A percentile compares a stretch with the other conserved stretches of the same genome.
Evolutionary conservation across 2,888 invertebrate species (phyloP).

Genomic region (Ophion ellenae): DNA sequence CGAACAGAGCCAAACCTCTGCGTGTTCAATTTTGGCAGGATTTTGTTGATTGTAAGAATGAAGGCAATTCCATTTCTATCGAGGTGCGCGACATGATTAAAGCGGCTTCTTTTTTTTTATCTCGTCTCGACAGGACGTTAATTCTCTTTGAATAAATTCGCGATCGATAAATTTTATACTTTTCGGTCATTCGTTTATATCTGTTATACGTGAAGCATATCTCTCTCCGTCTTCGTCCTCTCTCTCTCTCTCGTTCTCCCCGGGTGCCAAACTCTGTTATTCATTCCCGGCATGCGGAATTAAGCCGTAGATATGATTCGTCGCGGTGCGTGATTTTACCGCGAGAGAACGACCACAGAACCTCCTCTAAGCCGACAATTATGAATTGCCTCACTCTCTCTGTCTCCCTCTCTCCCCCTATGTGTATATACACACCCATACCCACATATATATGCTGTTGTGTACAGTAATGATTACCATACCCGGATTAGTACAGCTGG

Average conservation of each 20-base stretch:
- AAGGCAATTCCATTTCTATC: constrained; percentile 3
- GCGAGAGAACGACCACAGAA: constrained; percentile 40
- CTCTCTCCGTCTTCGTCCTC: not conserved
- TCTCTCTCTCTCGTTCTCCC: constrained; percentile 4
- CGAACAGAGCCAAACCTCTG: too few species aligned
- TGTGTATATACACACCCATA: constrained; percentile 21
- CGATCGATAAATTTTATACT: constrained; percentile 50
- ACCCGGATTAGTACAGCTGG: constrained; percentile 62
- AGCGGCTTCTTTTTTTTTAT: constrained; percentile 2
- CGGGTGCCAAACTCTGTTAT: constrained; percentile 49
- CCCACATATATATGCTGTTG: constrained; percentile 22
- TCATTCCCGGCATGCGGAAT: constrained; percentile 65
- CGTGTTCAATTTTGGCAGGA: too few species aligned
- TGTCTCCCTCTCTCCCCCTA: not conserved
- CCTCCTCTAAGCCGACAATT: constrained; percentile 66
- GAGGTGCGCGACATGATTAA: not conserved
- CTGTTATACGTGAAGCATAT: not conserved
- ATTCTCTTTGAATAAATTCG: constrained; percentile 44
- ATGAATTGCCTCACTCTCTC: constrained; percentile 60
- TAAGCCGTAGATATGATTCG: constrained; percentile 67
- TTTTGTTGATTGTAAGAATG: too few species aligned
- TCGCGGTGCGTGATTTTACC: constrained; percentile 64
- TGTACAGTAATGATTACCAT: constrained; percentile 60
- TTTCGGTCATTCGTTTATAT: constrained; percentile 43
- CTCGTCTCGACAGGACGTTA: constrained; percentile 19